Evolutionary conservation across 2,113 vertebrate species (phyloP), one percentile per base, ranked within the genome.

Genomic region (Micromys minutus): DNA sequence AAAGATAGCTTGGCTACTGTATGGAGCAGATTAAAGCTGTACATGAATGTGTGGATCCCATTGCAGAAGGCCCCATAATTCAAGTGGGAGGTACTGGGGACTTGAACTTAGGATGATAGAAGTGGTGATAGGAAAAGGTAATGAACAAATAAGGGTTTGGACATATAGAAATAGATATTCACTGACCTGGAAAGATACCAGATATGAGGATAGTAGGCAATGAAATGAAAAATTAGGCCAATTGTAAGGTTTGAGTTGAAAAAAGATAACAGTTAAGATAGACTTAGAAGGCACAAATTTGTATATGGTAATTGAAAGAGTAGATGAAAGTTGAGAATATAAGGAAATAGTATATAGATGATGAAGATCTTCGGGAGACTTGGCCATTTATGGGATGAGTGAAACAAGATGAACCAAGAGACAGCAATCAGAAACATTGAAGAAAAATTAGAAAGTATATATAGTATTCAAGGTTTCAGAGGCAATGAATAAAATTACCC

Each of bases 401-500:
- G 31, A 79, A 69, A 1, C 61, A n/a, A 50, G 55, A 75, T 89
- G 39, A 93, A 81, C 59, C 59, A 65, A 94, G 59, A 91, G 50
- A 85, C 90, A 36, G 59, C 50, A 71, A 22, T 61, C 80, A 67
- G 59, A 94, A 91, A 29, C 76, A 16, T 76, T 63, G 50, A 93
- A 89, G 87, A 76, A 87, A 94, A 89, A 52, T n/a, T 65, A 77
- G 67, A 52, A 95, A 95, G 19, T 47, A 52, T n/a, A n/a, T n/a
- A n/a, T 84, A 24, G 22, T 81, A 31, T 93, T 63, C 92, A 80
- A 94, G 42, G 86, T 89, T 93, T 93, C 47, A 91, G 92, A 85
- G 90, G 11, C 42, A 88, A 67, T 19, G 7, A 87, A 17, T 95
- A 93, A 65, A 96, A 92, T 90, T 39, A 79, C 36, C 12, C 52